Percentiles rank a stretch among this genome's conserved stretches.
Evolutionary conservation across 2,888 invertebrate species (phyloP).

Genomic region (Microlaimidae sp.): DNA sequence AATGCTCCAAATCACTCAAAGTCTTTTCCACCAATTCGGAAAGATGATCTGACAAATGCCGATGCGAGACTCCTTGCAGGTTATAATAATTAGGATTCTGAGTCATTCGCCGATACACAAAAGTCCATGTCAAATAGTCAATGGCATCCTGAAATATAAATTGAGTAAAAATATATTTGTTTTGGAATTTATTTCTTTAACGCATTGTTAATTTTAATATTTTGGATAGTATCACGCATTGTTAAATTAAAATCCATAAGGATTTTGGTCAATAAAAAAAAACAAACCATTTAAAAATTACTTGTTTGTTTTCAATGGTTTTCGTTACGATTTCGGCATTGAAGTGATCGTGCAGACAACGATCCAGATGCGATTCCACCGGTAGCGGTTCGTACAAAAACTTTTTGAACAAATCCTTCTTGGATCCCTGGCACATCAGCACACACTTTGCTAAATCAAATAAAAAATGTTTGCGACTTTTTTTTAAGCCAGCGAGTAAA

Average conservation of each 20-base stretch:
- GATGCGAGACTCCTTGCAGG: constrained; percentile 73
- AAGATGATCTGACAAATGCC: constrained; percentile 90
- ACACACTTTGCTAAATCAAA: constrained; percentile 57
- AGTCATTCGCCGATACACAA: constrained; percentile 82
- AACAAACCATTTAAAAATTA: too few relatives aligned
- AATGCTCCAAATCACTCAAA: constrained; percentile 75
- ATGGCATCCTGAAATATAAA: constrained; percentile 99
- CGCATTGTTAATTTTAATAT: too few relatives aligned
- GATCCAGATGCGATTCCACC: constrained; percentile 92
- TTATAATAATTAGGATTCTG: constrained; percentile 99
- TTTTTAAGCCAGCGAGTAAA: too few relatives aligned
- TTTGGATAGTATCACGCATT: too few relatives aligned
- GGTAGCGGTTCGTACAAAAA: constrained; percentile 90
- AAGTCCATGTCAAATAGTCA: constrained; percentile 89
- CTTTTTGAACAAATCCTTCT: constrained; percentile 96
- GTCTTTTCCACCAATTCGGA: constrained; percentile 95
- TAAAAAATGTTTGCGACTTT: too few relatives aligned
- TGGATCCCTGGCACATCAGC: constrained; percentile 86
- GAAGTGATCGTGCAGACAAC: constrained; percentile 92
- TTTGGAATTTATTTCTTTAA: too few relatives aligned
- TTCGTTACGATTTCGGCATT: constrained; percentile 99
- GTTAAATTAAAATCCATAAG: too few relatives aligned
- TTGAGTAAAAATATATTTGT: too few relatives aligned
- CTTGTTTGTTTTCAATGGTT: constrained; percentile 98
- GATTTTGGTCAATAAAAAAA: too few relatives aligned